Percentiles rank a stretch among this genome's conserved stretches.
Conservation (phyloP, 37 sponge, comb jelly and placozoan species). For the Corticium candelabrum region DNA sequence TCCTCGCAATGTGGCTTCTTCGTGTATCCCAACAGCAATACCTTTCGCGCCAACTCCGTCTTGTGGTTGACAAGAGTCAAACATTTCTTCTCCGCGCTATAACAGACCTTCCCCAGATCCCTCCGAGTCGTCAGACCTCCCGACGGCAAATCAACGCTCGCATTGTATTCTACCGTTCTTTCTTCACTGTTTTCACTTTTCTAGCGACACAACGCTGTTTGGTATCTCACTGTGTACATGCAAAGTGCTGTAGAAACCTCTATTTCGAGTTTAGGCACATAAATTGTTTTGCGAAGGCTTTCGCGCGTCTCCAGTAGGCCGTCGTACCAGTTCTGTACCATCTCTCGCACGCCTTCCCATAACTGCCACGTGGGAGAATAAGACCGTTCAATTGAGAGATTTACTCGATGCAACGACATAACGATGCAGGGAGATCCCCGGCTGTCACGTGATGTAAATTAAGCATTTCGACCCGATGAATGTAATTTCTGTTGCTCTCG, state of each 20-base stretch:
- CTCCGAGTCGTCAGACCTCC: background rate
- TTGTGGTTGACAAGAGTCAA: constrained; percentile 32
- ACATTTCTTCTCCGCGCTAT: constrained; percentile 14
- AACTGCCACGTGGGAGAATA: constrained; percentile 33
- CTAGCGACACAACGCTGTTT: too few species aligned
- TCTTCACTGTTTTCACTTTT: too few species aligned
- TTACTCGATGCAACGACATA: too few species aligned
- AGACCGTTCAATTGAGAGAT: constrained; percentile 18
- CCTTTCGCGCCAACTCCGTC: constrained; percentile 24
- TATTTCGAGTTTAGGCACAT: background rate
- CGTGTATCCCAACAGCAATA: constrained; percentile 40
- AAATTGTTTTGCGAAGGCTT: background rate
- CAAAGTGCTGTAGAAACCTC: too few species aligned
- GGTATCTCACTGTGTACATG: too few species aligned
- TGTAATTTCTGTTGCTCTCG: too few species aligned
- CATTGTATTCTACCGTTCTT: too few species aligned
- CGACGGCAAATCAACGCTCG: background rate
- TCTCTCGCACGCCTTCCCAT: constrained; percentile 55
- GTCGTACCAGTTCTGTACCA: constrained; percentile 60
- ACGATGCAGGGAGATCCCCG: too few species aligned
- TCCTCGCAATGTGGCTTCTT: constrained; percentile 28
- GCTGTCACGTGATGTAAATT: too few species aligned
- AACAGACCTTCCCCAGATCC: constrained; percentile 15
- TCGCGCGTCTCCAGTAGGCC: constrained; percentile 21
- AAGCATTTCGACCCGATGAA: too few species aligned